Conservation (phyloP, 2,888 invertebrate species). For the Eremobia ochroleuca region DNA sequence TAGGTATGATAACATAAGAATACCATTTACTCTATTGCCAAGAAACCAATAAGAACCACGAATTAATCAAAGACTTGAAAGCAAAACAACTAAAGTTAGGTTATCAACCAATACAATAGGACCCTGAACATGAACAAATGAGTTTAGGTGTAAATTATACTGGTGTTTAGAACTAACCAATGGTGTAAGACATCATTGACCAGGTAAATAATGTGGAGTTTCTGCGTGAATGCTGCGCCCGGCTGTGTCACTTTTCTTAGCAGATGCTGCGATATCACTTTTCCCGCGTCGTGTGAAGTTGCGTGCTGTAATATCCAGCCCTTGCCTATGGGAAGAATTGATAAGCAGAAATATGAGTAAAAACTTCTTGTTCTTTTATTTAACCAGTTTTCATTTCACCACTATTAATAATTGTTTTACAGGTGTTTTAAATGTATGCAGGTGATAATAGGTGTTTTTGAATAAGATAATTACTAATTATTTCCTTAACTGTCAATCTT, state of each 20-base stretch:
- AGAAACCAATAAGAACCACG: conserved; percentile 53
- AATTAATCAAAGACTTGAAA: conserved; percentile 38
- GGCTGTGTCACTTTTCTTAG: conserved; percentile 94
- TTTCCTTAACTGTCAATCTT: neutral
- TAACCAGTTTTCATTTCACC: neutral
- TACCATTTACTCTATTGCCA: conserved; percentile 33
- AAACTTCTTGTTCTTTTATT: neutral
- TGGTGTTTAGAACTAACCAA: conserved; percentile 93
- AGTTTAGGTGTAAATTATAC: conserved; percentile 33
- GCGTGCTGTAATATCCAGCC: conserved; percentile 99
- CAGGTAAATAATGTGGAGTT: conserved; percentile 99
- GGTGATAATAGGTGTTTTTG: neutral
- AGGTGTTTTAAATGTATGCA: conserved; percentile 3
- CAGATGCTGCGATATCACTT: conserved; percentile 97
- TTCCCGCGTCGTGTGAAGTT: conserved; percentile 94
- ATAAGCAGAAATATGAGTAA: conserved; percentile 9
- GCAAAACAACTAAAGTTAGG: conserved; percentile 32
- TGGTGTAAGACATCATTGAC: conserved; percentile 99
- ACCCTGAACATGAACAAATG: conserved; percentile 54
- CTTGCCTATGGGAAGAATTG: conserved; percentile 91
- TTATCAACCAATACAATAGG: conserved; percentile 54
- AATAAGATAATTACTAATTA: neutral
- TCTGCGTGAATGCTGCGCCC: conserved; percentile 96
- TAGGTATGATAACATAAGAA: conserved; percentile 24
- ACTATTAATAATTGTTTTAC: neutral